Evolutionary conservation across 2,888 invertebrate genomes (phyloP).

Genomic region (Stenotaenia linearis): DNA sequence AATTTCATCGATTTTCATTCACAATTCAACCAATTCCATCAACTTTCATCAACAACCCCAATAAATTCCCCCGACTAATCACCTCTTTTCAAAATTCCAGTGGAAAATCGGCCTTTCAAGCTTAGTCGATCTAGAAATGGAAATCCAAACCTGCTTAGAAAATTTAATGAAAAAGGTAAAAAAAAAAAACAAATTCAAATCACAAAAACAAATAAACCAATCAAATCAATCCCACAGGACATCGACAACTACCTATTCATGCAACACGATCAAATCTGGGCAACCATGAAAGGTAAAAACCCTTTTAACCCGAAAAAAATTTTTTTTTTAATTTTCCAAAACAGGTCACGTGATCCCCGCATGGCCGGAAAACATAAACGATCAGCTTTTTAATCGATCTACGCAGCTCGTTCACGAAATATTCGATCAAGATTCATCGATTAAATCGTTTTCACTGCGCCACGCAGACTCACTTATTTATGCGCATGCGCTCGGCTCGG

Average conservation of each 20-base stretch:
- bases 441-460: neutral
- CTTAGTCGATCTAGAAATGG: conserved; percentile 33
- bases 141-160: conserved; percentile 32
- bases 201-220: neutral
- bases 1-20: too few species aligned
- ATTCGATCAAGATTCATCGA: neutral
- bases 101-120: conserved; percentile 33
- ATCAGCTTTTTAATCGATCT: conserved; percentile 24
- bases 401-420: conserved; percentile 16
- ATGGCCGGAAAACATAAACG: neutral
- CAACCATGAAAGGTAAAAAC: neutral
- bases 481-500: neutral
- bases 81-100: too few species aligned
- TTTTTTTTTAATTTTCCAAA: neutral
- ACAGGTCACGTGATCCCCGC: neutral
- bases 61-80: too few species aligned
- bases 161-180: conserved; percentile 6
- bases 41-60: too few species aligned
- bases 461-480: neutral
- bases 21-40: too few species aligned
- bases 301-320: neutral
- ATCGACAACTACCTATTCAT: neutral
- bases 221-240: neutral
- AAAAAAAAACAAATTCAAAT: neutral
- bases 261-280: conserved; percentile 24